Evolutionary conservation across 2,113 vertebrate species (phyloP), one percentile per base, ranked within the genome.

Genomic region (Toxotes jaculatrix): DNA sequence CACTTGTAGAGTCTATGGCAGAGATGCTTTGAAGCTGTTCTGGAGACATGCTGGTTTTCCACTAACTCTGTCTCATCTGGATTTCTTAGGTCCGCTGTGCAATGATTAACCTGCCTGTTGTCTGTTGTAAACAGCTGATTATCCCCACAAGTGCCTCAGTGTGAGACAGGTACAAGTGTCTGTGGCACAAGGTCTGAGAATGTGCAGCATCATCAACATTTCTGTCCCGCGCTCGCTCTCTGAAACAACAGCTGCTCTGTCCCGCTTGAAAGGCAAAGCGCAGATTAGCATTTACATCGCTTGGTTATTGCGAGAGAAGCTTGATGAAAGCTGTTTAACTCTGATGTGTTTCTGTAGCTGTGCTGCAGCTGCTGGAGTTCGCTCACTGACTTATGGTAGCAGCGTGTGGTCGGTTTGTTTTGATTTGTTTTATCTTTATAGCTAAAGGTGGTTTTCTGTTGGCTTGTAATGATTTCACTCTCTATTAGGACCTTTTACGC

Each of bases 201-300:
- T 45, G 13, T 17, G 13, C 57, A 59, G 60, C 45, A 43, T 80
- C 61, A 75, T 77, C 79, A 77, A 32, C 71, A 87, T 72, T 66
- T 65, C 72, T 47, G 64, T 82, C 55, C 6, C 56, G 43, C 40
- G 47, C 62, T 60, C 36, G 34, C 60, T 72, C 43, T 63, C 60
- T 63, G 55, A 74, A 87, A 76, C 78, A 87, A 63, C 84, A 83
- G 82, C 80, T 80, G 88, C 75, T 85, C 59, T 42, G 62, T 70
- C 69, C 42, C 62, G 61, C 70, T 40, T 86, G 82, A 86, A 63
- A 79, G 79, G 21, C 72, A 47, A 10, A 34, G 32, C 7, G 0
- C 72, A 76, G 60, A 87, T 87, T 80, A 85, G 70, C 63, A 77
- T 81, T 83, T 72, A 74, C 74, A 67, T 49, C 14, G 0, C 55